Evolutionary conservation across 2,797 vertebrate genomes (phyloP).

Genomic region (Paratrypauchen microcephalus): DNA sequence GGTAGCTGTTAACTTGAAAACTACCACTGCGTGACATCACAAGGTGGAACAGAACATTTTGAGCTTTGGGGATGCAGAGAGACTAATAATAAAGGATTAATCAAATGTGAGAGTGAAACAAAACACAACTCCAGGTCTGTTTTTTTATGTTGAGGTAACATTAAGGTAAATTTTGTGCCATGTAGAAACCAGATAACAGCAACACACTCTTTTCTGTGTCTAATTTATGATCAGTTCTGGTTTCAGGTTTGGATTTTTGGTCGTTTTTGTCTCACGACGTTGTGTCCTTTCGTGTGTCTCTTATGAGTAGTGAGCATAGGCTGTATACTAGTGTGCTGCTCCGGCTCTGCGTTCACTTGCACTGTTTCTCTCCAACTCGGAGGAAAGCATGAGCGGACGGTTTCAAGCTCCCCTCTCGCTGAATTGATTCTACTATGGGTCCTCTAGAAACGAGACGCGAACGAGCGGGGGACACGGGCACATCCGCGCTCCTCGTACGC

Average conservation of each 20-base stretch:
- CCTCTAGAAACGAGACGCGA: conserved; percentile 68
- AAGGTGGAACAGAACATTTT: too few relatives aligned
- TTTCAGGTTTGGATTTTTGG: neutral
- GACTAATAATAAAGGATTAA: too few relatives aligned
- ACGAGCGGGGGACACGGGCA: conserved; percentile 34
- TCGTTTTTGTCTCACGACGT: conserved; percentile 13
- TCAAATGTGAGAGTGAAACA: too few relatives aligned
- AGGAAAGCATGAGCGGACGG: conserved; percentile 74
- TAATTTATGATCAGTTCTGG: neutral
- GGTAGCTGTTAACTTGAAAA: too few relatives aligned
- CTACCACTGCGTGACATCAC: too few relatives aligned
- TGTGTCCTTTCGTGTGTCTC: conserved; percentile 21
- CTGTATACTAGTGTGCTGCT: conserved; percentile 52
- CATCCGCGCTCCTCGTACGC: neutral
- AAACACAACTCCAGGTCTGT: too few relatives aligned
- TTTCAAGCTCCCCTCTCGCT: conserved; percentile 86
- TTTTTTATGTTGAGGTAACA: too few relatives aligned
- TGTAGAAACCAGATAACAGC: neutral
- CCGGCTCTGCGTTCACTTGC: conserved; percentile 72
- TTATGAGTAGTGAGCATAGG: conserved; percentile 57
- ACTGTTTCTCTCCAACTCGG: conserved; percentile 75
- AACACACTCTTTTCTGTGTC: neutral
- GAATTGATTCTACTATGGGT: conserved; percentile 89
- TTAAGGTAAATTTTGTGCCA: too few relatives aligned
- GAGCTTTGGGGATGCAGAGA: too few relatives aligned